Evolutionary conservation across 2,113 vertebrate species (phyloP), one percentile per base, ranked within the genome.

Genomic region (Nansenia antarctica): DNA sequence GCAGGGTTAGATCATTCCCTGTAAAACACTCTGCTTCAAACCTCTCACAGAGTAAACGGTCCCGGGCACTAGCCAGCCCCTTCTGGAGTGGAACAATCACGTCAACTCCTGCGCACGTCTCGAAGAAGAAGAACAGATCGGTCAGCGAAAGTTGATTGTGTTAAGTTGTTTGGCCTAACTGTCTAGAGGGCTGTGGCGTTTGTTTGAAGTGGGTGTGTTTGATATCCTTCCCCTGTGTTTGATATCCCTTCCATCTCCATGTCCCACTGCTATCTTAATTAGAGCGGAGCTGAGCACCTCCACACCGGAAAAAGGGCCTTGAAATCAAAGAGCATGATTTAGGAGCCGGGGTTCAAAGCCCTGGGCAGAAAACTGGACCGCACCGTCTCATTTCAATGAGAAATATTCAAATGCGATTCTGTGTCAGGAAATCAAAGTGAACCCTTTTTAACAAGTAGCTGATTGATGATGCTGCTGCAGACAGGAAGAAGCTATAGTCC

Each of bases 281-380:
- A 90, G 76, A 37, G 54, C n/a, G 15, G 68, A 69, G 72, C 83
- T 90, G 85, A 82, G 85, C 87, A 88, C 90, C 91, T 90, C 88
- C 77, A 82, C 83, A 86, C 85, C 70, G 85, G 82, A 87, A 85
- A 87, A 85, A 78, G 76, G 76, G 82, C 74, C 72, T 67, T n/a
- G 64, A 84, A 91, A 92, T 92, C 90, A 93, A 92, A 92, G 90
- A 83, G 82, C 85, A 90, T 90, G 85, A 89, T 91, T 89, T 82
- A 91, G 82, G 73, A 88, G 86, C 84, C 72, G 81, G 78, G 81
- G 86, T 90, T 93, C 88, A 92, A 92, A 92, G 91, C 82, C 78
- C 72, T 68, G 83, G 85, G 86, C 88, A 82, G 76, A 82, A n/a
- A 78, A 84, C 90, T 77, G 86, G 88, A 88, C 89, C 74, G 70